A percentile compares a stretch with the other conserved stretches of the same genome.
Evolutionary conservation across 2,888 invertebrate species (phyloP).

Genomic region (Drosophila tanythrix): DNA sequence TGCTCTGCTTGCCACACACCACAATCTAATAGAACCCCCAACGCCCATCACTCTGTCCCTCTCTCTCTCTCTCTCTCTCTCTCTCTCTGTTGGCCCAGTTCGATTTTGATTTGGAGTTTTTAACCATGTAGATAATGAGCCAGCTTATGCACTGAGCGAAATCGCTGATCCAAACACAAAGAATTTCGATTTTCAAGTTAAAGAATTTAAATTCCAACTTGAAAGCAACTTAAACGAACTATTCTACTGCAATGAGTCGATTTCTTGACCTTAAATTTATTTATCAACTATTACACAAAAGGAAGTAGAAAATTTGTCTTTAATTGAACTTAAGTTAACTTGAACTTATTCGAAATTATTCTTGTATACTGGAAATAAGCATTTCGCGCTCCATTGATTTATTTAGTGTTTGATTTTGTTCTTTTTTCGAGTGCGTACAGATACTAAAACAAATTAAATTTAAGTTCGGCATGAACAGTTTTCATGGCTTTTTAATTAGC

Average conservation of each 20-base stretch:
- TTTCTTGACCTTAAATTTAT: background rate
- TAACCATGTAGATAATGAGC: constrained; percentile 13
- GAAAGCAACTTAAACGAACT: background rate
- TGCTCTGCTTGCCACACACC: constrained; percentile 9
- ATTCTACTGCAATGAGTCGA: too few species aligned
- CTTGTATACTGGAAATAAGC: background rate
- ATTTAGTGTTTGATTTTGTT: background rate
- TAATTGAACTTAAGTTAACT: background rate
- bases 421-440: background rate
- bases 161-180: background rate
- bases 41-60: too few species aligned
- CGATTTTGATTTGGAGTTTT: constrained; percentile 2
- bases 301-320: background rate
- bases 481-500: constrained; percentile 70
- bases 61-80: background rate
- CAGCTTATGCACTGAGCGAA: constrained; percentile 5
- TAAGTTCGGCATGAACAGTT: constrained; percentile 26
- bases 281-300: background rate
- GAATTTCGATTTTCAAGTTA: background rate
- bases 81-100: background rate
- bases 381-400: background rate
- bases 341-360: background rate
- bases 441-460: constrained; percentile 1
- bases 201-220: background rate
- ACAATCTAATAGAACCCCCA: background rate